Evolutionary conservation across 53 echinoderm and acorn worm genomes (phyloP).

Genomic region (Stichopus horrens): DNA sequence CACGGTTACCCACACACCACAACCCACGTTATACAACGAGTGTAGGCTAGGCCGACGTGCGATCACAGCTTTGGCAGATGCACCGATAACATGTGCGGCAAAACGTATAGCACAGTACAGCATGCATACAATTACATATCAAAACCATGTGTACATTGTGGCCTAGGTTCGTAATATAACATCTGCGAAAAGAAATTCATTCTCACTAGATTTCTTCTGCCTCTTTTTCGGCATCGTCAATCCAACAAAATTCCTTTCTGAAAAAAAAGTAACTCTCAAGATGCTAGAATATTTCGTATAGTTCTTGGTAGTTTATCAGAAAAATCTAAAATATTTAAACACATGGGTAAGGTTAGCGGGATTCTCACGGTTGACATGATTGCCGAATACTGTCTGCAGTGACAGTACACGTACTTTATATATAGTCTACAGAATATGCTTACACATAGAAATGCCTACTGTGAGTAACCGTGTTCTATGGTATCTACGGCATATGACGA

Average conservation of each 20-base stretch:
- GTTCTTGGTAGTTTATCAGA: slow-evolving; percentile 51
- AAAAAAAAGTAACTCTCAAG: slow-evolving; percentile 59
- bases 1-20: too few relatives aligned
- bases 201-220: slow-evolving; percentile 72
- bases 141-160: too few relatives aligned
- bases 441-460: neutral
- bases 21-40: neutral
- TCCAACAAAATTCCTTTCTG: slow-evolving; percentile 13
- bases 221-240: slow-evolving; percentile 65
- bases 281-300: slow-evolving; percentile 77
- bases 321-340: slow-evolving; percentile 44
- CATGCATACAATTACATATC: too few relatives aligned
- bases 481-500: neutral
- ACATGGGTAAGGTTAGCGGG: slow-evolving; percentile 20
- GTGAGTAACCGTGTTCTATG: neutral
- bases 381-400: slow-evolving; percentile 22
- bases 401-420: too few relatives aligned
- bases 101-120: neutral
- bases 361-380: slow-evolving; percentile 48
- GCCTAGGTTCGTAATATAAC: neutral
- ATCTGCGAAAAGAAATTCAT: slow-evolving; percentile 33
- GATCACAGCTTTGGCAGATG: neutral
- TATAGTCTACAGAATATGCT: neutral
- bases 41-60: slow-evolving; percentile 2
- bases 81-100: neutral